These are phyloP conservation scores for Elgonia sp. DNA, from an alignment of 2,888 invertebrate species.

Conservation along the genomic window DNA sequence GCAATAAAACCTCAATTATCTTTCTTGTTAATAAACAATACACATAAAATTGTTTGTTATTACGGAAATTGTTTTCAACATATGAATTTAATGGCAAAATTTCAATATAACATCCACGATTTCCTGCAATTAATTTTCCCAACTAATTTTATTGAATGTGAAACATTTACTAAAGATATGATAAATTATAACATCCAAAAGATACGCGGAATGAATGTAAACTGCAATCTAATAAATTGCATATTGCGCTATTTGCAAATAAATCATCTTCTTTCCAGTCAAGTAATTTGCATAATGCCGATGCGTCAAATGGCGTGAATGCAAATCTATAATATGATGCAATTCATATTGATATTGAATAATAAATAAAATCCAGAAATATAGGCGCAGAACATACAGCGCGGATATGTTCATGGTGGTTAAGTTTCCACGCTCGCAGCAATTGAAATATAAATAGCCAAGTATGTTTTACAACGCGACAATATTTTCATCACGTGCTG, in stretches of 20 bases:
- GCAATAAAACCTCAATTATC: too few relatives aligned
- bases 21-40: too few relatives aligned
- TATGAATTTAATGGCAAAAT: too few relatives aligned
- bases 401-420: slow-evolving; percentile 44
- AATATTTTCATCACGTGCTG: slow-evolving; percentile 68
- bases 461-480: slow-evolving; percentile 59
- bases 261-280: slow-evolving; percentile 66
- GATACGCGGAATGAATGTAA: slow-evolving; percentile 54
- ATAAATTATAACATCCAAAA: slow-evolving; percentile 54
- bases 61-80: too few relatives aligned
- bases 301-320: slow-evolving; percentile 53
- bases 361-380: slow-evolving; percentile 65
- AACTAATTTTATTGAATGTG: slow-evolving; percentile 18
- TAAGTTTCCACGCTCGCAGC: slow-evolving; percentile 50
- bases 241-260: slow-evolving; percentile 54
- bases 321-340: slow-evolving; percentile 65
- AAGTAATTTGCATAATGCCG: slow-evolving; percentile 63
- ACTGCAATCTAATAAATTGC: slow-evolving; percentile 60
- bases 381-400: slow-evolving; percentile 9
- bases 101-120: neutral
- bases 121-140: slow-evolving; percentile 29
- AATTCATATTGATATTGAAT: slow-evolving; percentile 64
- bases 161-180: slow-evolving; percentile 36
- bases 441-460: slow-evolving; percentile 67
- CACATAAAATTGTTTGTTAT: too few relatives aligned